Evolutionary conservation across 2,888 invertebrate species (phyloP), one percentile per base, ranked within the genome.

Genomic region (Stenotaenia linearis): DNA sequence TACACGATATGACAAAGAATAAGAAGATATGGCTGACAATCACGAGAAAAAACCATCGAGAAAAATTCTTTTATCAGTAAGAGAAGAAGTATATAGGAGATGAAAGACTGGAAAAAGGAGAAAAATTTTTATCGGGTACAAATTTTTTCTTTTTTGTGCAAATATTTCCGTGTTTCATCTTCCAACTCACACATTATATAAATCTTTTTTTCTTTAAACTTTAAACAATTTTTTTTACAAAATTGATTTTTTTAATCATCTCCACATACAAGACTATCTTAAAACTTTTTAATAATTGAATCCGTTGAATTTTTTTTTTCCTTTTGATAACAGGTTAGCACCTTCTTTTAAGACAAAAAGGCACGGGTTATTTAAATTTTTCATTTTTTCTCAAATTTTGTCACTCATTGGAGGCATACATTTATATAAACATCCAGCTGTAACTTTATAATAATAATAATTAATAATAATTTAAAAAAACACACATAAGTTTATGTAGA

Each of bases 1-100:
- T 69, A 69, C 69, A 69, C 69, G 69, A 69, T 69, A 69, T 69
- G 69, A 69, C 69, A 69, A 69, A 69, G 69, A 69, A 69, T 69
- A 69, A 69, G 69, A 69, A 69, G 69, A 69, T 69, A 69, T 69
- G 69, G 69, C 69, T 69, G 69, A 69, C 69, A 69, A 69, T 69
- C 69, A 69, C 69, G 69, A 69, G 69, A 69, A 69, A 69, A 69
- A 69, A 69, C 69, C 69, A 69, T 69, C 69, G 69, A 69, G 69
- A 69, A 69, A 69, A 69, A 69, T 28, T 69, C 15, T 25, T 69
- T 69, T 25, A 69, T 50, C 50, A 50, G 50, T 25, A 69, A 69
- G 69, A 69, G 69, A 69, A 69, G 69, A 69, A 69, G 69, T 69
- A 50, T 50, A 50, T 50, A 69, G 69, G 69, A 69, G 69, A 69